phyloP scores from a whole-genome alignment of 2,797 vertebrate genomes.

The Zenarchopterus dispar region DNA sequence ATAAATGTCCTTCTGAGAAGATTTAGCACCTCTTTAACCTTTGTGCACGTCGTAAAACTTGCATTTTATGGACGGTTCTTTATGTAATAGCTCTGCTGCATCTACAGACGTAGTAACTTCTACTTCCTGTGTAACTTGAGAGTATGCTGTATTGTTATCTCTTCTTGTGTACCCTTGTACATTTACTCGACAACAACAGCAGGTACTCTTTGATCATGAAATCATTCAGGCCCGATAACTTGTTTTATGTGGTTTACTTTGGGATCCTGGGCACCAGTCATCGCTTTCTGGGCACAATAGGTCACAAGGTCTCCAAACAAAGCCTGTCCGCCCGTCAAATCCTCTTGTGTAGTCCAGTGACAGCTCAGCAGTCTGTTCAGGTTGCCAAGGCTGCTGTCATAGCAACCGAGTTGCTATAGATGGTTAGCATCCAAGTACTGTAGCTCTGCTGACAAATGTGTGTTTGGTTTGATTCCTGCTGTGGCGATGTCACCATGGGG shows the following conservation, averaged over 20 bases:
- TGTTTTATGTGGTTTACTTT: slow-evolving; percentile 59
- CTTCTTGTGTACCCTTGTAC: slow-evolving; percentile 12
- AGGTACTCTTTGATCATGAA: slow-evolving; percentile 55
- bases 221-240: slow-evolving; percentile 35
- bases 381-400: slow-evolving; percentile 57
- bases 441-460: slow-evolving; percentile 23
- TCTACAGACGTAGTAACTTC: background rate
- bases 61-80: slow-evolving; percentile 1
- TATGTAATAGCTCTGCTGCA: background rate
- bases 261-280: slow-evolving; percentile 30
- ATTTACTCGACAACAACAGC: slow-evolving; percentile 56
- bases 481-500: slow-evolving; percentile 28
- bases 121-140: background rate
- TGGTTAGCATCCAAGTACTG: slow-evolving; percentile 19
- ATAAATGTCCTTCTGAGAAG: slow-evolving; percentile 25
- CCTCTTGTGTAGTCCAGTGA: slow-evolving; percentile 39
- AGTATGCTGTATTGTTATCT: slow-evolving; percentile 6
- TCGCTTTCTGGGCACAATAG: slow-evolving; percentile 31
- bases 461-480: slow-evolving; percentile 53
- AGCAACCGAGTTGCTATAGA: slow-evolving; percentile 56
- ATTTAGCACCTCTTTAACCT: slow-evolving; percentile 38
- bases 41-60: slow-evolving; percentile 26
- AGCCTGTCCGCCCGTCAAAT: slow-evolving; percentile 62
- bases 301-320: slow-evolving; percentile 55
- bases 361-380: slow-evolving; percentile 63